These are phyloP conservation scores for Uropetala carovei DNA, from an alignment of 2,888 invertebrate species.

Conservation along the genomic window DNA sequence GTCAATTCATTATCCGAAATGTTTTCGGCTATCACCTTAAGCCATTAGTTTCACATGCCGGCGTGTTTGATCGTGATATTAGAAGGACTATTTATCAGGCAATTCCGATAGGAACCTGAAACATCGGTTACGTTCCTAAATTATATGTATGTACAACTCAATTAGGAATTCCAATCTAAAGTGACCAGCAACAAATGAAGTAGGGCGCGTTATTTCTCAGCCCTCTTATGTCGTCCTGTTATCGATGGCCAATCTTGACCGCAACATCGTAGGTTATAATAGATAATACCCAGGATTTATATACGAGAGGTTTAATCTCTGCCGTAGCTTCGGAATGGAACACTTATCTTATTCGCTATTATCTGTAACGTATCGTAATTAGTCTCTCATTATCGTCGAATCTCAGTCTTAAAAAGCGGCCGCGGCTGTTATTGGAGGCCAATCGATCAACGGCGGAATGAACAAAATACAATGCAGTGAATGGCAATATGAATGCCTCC, in stretches of 20 bases:
- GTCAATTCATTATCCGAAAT: neutral
- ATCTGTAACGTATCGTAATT: neutral
- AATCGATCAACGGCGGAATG: neutral
- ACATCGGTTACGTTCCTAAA: neutral
- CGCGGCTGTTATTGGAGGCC: neutral
- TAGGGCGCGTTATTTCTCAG: neutral
- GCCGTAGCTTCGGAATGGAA: neutral
- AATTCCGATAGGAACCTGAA: neutral
- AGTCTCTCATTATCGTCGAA: too few relatives aligned
- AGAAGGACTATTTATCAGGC: neutral
- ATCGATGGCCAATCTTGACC: conserved; percentile 11
- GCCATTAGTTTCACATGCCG: neutral
- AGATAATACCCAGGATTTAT: conserved; percentile 11
- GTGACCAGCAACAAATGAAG: neutral
- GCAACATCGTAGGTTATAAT: conserved; percentile 16
- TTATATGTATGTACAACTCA: conserved; percentile 24
- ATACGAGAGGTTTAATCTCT: neutral
- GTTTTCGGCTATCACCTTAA: neutral
- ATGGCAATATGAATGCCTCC: neutral
- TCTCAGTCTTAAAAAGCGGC: too few relatives aligned
- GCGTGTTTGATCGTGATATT: neutral
- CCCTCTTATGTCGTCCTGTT: neutral
- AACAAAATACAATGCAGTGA: neutral
- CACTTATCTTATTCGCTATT: neutral
- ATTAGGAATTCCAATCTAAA: conserved; percentile 14